Evolutionary conservation across 2,888 invertebrate species (phyloP).

Genomic region (Dinocampus coccinellae): DNA sequence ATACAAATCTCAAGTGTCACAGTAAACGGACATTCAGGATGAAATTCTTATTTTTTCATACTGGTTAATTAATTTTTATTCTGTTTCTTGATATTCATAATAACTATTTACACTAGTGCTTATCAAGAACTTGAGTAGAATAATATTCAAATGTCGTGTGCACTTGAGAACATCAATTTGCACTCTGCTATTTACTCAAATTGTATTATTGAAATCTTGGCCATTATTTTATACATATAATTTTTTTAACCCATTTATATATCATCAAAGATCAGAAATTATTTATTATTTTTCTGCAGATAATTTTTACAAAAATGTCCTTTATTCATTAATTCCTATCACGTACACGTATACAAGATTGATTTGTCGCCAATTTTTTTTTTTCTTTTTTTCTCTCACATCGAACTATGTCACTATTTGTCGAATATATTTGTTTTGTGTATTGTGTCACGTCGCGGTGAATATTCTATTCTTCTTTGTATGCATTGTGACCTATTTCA

Average conservation of each 20-base stretch:
- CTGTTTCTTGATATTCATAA: background rate
- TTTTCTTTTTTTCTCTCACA: slow-evolving; percentile 47
- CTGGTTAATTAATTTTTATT: background rate
- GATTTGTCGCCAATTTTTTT: slow-evolving; percentile 52
- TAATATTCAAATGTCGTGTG: background rate
- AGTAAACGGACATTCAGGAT: background rate
- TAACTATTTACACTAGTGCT: background rate
- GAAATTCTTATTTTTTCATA: background rate
- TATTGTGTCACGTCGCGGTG: slow-evolving; percentile 49
- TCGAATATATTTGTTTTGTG: slow-evolving; percentile 56
- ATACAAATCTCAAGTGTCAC: background rate
- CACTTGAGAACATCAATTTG: background rate
- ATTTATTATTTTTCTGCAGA: slow-evolving; percentile 15
- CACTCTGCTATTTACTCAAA: background rate
- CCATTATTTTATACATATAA: background rate
- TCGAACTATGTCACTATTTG: slow-evolving; percentile 53
- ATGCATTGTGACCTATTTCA: background rate
- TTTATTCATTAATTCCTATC: slow-evolving; percentile 59
- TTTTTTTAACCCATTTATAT: background rate
- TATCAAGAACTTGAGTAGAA: background rate
- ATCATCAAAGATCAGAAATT: background rate
- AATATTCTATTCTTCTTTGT: background rate
- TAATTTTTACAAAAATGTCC: slow-evolving; percentile 56
- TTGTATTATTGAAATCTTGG: background rate
- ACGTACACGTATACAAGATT: slow-evolving; percentile 45